phyloP scores from a whole-genome alignment of 2,113 vertebrate genomes.

The Rhinolophus sinicus region DNA sequence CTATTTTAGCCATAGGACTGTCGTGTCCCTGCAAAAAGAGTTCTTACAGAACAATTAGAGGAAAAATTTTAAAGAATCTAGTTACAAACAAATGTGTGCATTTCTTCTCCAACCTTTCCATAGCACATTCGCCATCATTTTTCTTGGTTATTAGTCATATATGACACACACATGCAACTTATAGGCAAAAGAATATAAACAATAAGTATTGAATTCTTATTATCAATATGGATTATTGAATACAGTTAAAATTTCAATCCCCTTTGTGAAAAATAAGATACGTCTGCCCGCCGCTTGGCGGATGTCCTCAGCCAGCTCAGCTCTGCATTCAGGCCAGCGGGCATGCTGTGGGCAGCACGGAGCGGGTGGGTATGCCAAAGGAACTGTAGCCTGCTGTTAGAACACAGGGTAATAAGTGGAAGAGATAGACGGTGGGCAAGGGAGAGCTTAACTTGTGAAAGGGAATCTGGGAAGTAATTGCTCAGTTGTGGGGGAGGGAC shows the following conservation, averaged over 20 bases:
- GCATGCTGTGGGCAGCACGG: background rate
- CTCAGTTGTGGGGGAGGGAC: background rate
- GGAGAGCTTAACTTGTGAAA: background rate
- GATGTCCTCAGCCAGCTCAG: background rate
- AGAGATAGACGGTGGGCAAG: background rate
- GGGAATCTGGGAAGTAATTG: background rate
- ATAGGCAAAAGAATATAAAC: conserved; percentile 5
- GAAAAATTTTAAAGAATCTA: conserved; percentile 19
- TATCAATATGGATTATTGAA: background rate
- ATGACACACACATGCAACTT: background rate
- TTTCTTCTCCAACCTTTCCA: conserved; percentile 28
- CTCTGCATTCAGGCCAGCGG: background rate
- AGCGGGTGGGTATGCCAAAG: no score
- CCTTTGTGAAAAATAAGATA: background rate
- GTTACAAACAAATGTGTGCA: conserved; percentile 24
- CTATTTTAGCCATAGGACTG: conserved; percentile 65
- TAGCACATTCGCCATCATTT: conserved; percentile 5
- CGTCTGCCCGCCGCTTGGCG: background rate
- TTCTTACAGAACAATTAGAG: conserved; percentile 66
- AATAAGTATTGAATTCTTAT: conserved; percentile 15
- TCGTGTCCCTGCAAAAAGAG: conserved; percentile 78
- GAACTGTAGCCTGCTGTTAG: no score
- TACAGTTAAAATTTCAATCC: background rate
- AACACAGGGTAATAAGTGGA: background rate
- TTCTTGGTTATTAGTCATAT: background rate